Evolutionary conservation across 2,797 vertebrate genomes (phyloP).

Genomic region (Rhinogobio ventralis): DNA sequence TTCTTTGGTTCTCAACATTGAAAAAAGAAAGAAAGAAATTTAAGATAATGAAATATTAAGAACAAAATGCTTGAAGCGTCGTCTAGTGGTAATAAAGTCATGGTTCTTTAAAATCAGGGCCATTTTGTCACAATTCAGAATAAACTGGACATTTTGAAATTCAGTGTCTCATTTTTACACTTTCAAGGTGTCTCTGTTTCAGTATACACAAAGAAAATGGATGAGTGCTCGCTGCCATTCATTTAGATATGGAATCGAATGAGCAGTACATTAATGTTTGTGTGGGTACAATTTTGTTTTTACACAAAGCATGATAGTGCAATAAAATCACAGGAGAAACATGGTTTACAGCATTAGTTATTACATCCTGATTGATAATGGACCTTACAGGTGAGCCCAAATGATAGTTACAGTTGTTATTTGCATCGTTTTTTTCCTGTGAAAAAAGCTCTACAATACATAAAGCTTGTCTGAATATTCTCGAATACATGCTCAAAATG

Average conservation of each 20-base stretch:
- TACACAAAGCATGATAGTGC: slow-evolving; percentile 8
- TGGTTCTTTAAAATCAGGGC: slow-evolving; percentile 47
- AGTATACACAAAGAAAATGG: slow-evolving; percentile 24
- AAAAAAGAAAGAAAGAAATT: neutral
- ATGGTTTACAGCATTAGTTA: neutral
- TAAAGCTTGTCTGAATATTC: neutral
- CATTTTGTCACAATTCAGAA: slow-evolving; percentile 38
- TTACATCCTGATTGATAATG: neutral
- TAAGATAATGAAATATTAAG: neutral
- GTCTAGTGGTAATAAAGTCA: slow-evolving; percentile 37
- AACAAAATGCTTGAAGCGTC: neutral
- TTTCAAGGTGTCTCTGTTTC: slow-evolving; percentile 47
- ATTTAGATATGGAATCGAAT: slow-evolving; percentile 17
- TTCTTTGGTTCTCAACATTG: neutral
- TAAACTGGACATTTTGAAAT: slow-evolving; percentile 11
- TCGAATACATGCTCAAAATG: neutral
- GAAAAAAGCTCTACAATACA: neutral
- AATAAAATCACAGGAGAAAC: slow-evolving; percentile 4
- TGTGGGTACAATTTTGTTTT: neutral
- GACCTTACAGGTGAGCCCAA: neutral
- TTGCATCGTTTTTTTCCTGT: too few species aligned
- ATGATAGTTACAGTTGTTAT: neutral
- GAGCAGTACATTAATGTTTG: slow-evolving; percentile 1
- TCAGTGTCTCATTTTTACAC: slow-evolving; percentile 25
- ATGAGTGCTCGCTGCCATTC: neutral